A percentile compares a stretch with the other conserved stretches of the same genome.
These are phyloP conservation scores for Delichon dasypus DNA, from an alignment of 2,797 vertebrate species.

Conservation along the genomic window DNA sequence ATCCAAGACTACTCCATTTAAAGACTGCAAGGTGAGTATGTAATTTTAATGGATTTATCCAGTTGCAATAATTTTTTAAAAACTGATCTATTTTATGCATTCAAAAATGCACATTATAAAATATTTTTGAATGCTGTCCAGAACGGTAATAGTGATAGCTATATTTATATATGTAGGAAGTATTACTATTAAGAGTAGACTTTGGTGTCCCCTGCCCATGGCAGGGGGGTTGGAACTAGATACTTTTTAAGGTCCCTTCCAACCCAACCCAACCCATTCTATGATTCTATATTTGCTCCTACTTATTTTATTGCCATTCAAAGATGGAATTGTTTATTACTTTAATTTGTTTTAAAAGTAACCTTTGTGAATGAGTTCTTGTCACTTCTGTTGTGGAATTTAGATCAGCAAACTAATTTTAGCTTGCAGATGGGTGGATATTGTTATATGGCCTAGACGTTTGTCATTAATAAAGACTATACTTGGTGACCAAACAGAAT, in stretches of 20 bases:
- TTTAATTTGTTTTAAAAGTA: slow-evolving; percentile 9
- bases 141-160: neutral
- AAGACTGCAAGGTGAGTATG: slow-evolving; percentile 90
- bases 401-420: neutral
- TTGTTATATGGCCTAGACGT: neutral
- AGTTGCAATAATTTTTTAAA: neutral
- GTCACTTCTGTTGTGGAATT: neutral
- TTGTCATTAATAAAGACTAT: neutral
- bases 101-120: neutral
- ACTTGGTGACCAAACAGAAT: neutral
- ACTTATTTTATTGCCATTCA: neutral
- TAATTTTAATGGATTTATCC: neutral
- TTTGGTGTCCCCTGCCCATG: neutral
- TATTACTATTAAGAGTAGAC: neutral
- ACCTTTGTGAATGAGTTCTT: neutral
- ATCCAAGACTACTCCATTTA: slow-evolving; percentile 91
- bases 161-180: neutral
- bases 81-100: neutral
- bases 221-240: neutral
- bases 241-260: neutral
- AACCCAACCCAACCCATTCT: neutral
- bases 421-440: neutral
- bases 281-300: neutral
- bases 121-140: neutral
- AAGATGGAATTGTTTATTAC: neutral